phyloP scores from a whole-genome alignment of 2,113 vertebrate genomes.

The Proterorhinus semilunaris region DNA sequence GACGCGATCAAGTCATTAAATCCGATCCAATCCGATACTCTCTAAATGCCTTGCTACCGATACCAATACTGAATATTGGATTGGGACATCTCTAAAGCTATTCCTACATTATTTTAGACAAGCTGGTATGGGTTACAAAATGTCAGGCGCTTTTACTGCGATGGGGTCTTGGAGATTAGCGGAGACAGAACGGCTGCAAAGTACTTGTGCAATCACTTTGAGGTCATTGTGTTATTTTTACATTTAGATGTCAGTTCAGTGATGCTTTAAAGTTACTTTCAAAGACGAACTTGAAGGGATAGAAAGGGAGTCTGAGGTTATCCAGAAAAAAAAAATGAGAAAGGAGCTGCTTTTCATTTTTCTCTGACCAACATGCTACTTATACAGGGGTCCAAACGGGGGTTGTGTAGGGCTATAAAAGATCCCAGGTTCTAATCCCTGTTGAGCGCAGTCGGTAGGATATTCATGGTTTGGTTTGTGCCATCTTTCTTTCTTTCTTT shows the following conservation, averaged over 20 bases:
- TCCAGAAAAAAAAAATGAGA: not conserved
- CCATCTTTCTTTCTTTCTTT: too few relatives aligned
- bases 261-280: conserved; percentile 9
- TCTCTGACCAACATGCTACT: too few relatives aligned
- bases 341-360: too few relatives aligned
- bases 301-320: not conserved
- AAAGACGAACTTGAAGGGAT: not conserved
- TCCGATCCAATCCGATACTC: too few relatives aligned
- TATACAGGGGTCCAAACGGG: too few relatives aligned
- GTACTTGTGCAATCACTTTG: conserved; percentile 7
- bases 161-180: not conserved
- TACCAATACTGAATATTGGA: too few relatives aligned
- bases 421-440: too few relatives aligned
- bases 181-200: conserved; percentile 2
- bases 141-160: conserved; percentile 3
- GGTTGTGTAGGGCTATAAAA: too few relatives aligned
- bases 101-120: conserved; percentile 33
- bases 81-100: not conserved
- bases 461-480: too few relatives aligned
- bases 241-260: not conserved
- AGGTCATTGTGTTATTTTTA: conserved; percentile 18
- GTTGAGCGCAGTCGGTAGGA: too few relatives aligned
- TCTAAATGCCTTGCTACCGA: too few relatives aligned
- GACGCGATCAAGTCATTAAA: too few relatives aligned
- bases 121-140: conserved; percentile 1